Evolutionary conservation across 2,888 invertebrate species (phyloP), one percentile per base, ranked within the genome.

Genomic region (Cosmorhoe ocellata): DNA sequence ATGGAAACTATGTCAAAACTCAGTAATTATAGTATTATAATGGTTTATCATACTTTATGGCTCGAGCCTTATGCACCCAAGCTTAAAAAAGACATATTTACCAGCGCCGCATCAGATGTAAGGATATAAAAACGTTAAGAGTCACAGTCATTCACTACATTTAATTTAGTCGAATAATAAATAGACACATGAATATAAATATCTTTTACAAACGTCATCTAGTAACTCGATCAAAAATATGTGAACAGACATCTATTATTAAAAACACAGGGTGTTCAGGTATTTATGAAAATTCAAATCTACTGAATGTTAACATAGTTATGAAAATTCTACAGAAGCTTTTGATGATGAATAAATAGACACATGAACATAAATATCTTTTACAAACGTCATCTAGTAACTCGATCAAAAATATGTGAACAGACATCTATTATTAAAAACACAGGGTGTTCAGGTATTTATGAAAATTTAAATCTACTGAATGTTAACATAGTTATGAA

Each of bases 211-310:
- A 34, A 14, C 5, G 6, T 28, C 10, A 8, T 33, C 6, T 34
- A 37, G n/a, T 31, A 44, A 30, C 12, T 13, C 9, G n/a, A 13
- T 31, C 45, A n/a, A n/a, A 45, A 32, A 37, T 32, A 38, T 10
- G 26, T 45, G 31, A 45, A 45, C 31, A 45, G 11, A 27, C n/a
- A 3, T 9, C 0, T 18, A 2, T 2, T 14, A 13, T 4, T 4
- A 13, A 12, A 24, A 6, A n/a, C n/a, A n/a, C n/a, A n/a, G n/a
- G n/a, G 10, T 38, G 45, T 37, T 37, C 14, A 45, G 18, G 14
- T 45, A 38, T 31, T 45, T 13, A 38, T 32, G 45, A 45, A 30
- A 44, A 3, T 31, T n/a, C n/a, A n/a, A n/a, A n/a, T 11, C 36
- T 22, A 26, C 24, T 13, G 12, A 12, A 10, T 10, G n/a, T n/a